Conservation (phyloP, 2,113 vertebrate species). For the Anser brachyrhynchus region DNA sequence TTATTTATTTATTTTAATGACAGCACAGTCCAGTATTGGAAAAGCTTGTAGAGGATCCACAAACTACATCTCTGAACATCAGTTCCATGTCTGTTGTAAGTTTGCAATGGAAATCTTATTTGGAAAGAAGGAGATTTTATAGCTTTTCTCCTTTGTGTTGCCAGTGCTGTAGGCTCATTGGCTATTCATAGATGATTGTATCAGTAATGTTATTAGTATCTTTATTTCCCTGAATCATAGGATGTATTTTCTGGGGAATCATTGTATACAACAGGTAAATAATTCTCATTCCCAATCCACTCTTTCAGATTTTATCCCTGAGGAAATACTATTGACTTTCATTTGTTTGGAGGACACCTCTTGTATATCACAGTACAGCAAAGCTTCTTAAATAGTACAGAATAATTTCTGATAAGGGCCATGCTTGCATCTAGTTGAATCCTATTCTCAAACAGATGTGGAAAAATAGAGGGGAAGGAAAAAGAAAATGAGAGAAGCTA, state of each 20-base stretch:
- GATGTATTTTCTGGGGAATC: background rate
- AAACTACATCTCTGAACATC: background rate
- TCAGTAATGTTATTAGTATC: background rate
- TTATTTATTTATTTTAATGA: background rate
- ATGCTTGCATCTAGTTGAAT: background rate
- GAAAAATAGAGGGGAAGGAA: background rate
- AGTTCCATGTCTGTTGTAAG: background rate
- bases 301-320: background rate
- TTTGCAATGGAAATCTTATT: background rate
- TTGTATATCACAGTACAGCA: background rate
- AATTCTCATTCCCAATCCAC: background rate
- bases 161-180: background rate
- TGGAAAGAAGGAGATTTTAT: background rate
- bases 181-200: slow-evolving; percentile 28
- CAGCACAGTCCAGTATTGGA: background rate
- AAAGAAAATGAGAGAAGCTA: background rate
- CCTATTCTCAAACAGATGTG: background rate
- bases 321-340: background rate
- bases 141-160: background rate
- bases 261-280: background rate
- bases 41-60: background rate
- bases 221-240: background rate
- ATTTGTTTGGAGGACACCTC: background rate
- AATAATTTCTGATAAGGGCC: background rate
- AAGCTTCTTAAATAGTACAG: background rate